These are phyloP conservation scores for Drosophila arizonae DNA, from an alignment of 1,140 invertebrate genomes.

Conservation along the genomic window DNA sequence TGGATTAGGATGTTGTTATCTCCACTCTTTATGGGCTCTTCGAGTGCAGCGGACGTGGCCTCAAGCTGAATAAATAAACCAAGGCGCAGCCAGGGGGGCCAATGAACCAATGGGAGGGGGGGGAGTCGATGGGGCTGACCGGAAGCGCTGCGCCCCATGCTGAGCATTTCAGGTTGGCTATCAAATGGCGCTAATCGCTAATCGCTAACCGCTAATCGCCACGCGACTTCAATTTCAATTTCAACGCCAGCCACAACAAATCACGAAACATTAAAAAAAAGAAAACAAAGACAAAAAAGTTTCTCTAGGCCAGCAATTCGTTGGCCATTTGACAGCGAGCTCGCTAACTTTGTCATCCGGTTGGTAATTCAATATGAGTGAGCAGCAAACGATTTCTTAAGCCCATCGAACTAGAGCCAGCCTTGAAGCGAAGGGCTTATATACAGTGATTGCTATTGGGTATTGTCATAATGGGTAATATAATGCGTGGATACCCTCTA, in stretches of 20 bases:
- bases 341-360: neutral
- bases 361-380: constrained; percentile 14
- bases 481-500: too few relatives aligned
- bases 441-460: too few relatives aligned
- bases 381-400: neutral
- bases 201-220: constrained; percentile 39
- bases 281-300: constrained; percentile 8
- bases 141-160: constrained; percentile 55
- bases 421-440: too few relatives aligned
- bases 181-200: constrained; percentile 70
- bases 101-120: constrained; percentile 28
- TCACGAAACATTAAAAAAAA: too few relatives aligned
- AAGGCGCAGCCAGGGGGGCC: constrained; percentile 33
- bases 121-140: constrained; percentile 1
- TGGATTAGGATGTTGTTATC: constrained; percentile 42
- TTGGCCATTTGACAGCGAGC: neutral
- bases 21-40: constrained; percentile 39
- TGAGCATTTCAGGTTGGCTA: constrained; percentile 43
- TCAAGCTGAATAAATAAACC: constrained; percentile 57
- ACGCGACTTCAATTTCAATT: constrained; percentile 71
- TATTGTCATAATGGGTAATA: too few relatives aligned
- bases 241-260: neutral
- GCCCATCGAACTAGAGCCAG: neutral
- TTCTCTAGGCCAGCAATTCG: constrained; percentile 14
- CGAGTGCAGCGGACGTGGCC: constrained; percentile 36